phyloP scores from a whole-genome alignment of 2,888 invertebrate species.

The Eueremaeus valkanovi region DNA sequence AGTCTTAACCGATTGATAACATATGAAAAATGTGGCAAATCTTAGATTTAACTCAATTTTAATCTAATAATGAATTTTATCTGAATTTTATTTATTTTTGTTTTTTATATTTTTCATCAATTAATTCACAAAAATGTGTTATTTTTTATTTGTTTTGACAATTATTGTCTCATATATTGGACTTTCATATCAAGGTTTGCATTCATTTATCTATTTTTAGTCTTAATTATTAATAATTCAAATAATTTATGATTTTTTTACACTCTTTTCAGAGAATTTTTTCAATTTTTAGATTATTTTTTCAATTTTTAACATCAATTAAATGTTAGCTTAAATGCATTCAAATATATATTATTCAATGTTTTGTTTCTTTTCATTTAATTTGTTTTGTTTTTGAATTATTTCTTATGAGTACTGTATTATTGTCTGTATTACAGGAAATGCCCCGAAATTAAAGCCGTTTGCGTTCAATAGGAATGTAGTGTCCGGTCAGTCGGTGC shows the following conservation, averaged over 20 bases:
- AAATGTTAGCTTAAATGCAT: too few relatives aligned
- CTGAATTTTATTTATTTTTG: background rate
- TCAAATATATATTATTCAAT: too few relatives aligned
- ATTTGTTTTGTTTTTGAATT: background rate
- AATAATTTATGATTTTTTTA: too few relatives aligned
- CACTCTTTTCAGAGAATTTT: too few relatives aligned
- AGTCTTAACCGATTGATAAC: background rate
- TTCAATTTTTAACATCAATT: too few relatives aligned
- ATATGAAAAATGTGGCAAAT: background rate
- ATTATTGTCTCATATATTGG: background rate
- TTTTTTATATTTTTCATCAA: background rate
- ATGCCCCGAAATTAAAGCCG: constrained; percentile 35
- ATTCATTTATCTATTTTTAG: background rate
- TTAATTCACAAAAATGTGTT: background rate
- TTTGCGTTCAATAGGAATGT: constrained; percentile 33
- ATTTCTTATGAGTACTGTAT: too few relatives aligned
- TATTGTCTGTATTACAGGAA: constrained; percentile 3
- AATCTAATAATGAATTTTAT: background rate
- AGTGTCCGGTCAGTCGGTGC: constrained; percentile 32
- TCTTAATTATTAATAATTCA: background rate
- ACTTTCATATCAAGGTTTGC: constrained; percentile 13
- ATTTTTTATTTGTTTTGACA: constrained; percentile 1
- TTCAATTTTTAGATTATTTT: background rate
- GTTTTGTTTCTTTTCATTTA: background rate
- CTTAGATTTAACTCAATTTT: background rate